Conservation (phyloP, 2,888 invertebrate genomes). For the Mactromeris polynyma region DNA sequence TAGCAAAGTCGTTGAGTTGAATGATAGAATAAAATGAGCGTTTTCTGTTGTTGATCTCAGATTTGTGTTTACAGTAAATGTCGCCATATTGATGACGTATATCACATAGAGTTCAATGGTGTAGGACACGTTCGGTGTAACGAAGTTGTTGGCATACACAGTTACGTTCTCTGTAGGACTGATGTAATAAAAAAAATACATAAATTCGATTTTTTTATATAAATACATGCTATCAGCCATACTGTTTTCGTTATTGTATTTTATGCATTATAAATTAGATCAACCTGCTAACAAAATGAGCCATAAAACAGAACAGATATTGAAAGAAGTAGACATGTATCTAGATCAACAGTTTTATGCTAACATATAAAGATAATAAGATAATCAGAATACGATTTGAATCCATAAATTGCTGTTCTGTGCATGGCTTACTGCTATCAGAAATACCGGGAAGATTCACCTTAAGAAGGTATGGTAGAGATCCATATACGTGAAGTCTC, state of each 20-base stretch:
- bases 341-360: no score
- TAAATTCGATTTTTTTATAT: neutral
- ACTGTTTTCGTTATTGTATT: no score
- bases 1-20: neutral
- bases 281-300: no score
- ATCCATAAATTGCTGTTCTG: no score
- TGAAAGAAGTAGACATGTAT: no score
- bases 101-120: constrained; percentile 46
- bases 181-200: constrained; percentile 3
- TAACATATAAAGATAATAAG: no score
- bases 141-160: constrained; percentile 43
- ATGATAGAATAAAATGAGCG: constrained; percentile 21
- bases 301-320: no score
- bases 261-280: no score
- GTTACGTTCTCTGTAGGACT: constrained; percentile 33
- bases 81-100: constrained; percentile 47
- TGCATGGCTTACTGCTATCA: no score
- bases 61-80: constrained; percentile 34
- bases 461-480: constrained; percentile 25
- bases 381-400: no score
- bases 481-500: constrained; percentile 27
- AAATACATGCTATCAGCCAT: no score
- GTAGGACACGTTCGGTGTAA: constrained; percentile 37
- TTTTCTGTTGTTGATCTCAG: constrained; percentile 13
- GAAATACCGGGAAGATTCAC: neutral